Evolutionary conservation across 2,888 invertebrate species (phyloP), one percentile per base, ranked within the genome.

Genomic region (Nycteola revayana): DNA sequence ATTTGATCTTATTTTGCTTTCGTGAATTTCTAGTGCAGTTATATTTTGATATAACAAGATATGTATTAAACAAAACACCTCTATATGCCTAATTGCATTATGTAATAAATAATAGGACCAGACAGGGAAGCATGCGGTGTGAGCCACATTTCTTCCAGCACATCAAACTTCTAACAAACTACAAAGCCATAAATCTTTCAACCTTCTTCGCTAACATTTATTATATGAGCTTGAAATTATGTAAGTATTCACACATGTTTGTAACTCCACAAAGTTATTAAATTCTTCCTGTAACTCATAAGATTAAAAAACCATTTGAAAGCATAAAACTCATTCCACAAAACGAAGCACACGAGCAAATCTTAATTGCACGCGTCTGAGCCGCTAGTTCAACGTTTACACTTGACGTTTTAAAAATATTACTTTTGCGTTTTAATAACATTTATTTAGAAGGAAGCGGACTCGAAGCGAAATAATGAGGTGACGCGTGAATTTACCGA

Each of bases 381-480:
- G 55, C 49, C 30, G 39, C 34, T 44, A 45, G 42, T 47, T 37
- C 49, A 60, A 61, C 64, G 61, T 60, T 68, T 60, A 59, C 66
- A 68, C 62, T 72, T 67, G 53, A 61, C 63, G 60, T 73, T 75
- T 79, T 72, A 66, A 77, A 80, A 79, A 75, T 76, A 78, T 80
- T 75, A 78, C 78, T 79, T 60, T 71, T 70, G 56, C 75, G 63
- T 80, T 81, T 84, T 75, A 78, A 81, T 77, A 78, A 70, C 66
- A 75, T 81, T 81, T 78, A 75, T 77, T 74, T 75, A 65, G 61
- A 69, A 67, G 62, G 66, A 66, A 62, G 59, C 53, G 36, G 62
- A 61, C 59, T 73, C 60, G 69, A 70, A 67, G 75, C 57, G 62
- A 79, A 83, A 81, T 85, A 86, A 86, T 77, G 85, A 84, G 79